Percentiles rank a stretch among this genome's conserved stretches.
These are phyloP conservation scores for Jaculus jaculus DNA, from an alignment of 2,113 vertebrate genomes.

Conservation along the genomic window DNA sequence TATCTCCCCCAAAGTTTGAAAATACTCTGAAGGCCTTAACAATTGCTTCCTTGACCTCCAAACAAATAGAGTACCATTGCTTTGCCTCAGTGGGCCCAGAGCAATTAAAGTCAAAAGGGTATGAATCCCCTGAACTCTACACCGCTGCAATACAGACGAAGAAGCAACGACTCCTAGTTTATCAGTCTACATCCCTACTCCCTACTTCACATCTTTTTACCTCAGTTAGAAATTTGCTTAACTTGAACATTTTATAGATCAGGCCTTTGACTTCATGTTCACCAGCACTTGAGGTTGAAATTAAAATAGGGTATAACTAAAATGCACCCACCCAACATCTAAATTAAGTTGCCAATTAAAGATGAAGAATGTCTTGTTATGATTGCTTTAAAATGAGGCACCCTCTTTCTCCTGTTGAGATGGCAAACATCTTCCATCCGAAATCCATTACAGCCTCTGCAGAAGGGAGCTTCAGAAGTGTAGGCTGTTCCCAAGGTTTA, in stretches of 20 bases:
- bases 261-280: constrained; percentile 26
- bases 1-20: constrained; percentile 80
- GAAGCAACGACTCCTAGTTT: constrained; percentile 62
- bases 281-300: constrained; percentile 18
- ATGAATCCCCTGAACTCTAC: constrained; percentile 63
- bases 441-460: constrained; percentile 51
- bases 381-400: constrained; percentile 61
- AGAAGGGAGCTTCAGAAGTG: constrained; percentile 40
- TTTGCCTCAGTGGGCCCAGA: constrained; percentile 69
- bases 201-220: constrained; percentile 15
- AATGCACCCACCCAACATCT: constrained; percentile 47
- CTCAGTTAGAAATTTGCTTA: not conserved
- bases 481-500: constrained; percentile 17
- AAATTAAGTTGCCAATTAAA: constrained; percentile 72
- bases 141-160: constrained; percentile 59
- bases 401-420: constrained; percentile 53
- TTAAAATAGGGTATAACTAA: constrained; percentile 26
- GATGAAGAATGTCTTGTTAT: constrained; percentile 65
- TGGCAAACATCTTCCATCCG: constrained; percentile 53
- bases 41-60: constrained; percentile 78
- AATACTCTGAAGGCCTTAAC: constrained; percentile 76
- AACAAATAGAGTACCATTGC: constrained; percentile 74
- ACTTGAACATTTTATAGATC: constrained; percentile 32
- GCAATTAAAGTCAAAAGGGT: constrained; percentile 79
- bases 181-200: not conserved